Base-by-base conservation (phyloP, 2,888 invertebrate genomes). In the Spicauda simplicius region DNA sequence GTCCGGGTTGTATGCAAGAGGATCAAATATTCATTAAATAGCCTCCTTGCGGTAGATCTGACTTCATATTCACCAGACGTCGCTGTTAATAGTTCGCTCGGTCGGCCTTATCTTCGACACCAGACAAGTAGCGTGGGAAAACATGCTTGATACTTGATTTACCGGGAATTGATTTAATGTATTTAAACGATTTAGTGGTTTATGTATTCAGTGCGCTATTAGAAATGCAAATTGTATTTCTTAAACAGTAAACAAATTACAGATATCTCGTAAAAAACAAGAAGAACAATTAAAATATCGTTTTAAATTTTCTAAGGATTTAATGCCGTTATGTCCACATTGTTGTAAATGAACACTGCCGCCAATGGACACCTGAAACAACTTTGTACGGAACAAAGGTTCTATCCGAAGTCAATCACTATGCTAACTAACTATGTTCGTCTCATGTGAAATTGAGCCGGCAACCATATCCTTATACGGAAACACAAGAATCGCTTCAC, bases 11-110 rank as follows among this genome's bases (percentile, higher is more conserved):
- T 73, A 74, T 72, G 76, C 83, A 82, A 80, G 77, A 76, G 76
- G 80, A 85, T 88, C 85, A 84, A 90, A 88, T 87, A 88, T 89
- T 90, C 88, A 90, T 90, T 88, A 87, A 84, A 86, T 80, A 80
- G 83, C 81, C 79, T 74, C 79, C 78, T 79, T 76, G 76, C 75
- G 76, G 77, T 73, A 77, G 80, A 77, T 73, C 79, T 72, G 76
- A 78, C 78, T 87, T 87, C 86, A 87, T 87, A 90, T 90, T 89
- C 89, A 84, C 79, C 76, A 81, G 84, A 82, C 86, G 84, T 84
- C 80, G 79, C 81, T 85, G 86, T 87, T 89, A 89, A 89, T 88
- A 90, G 87, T 84, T 86, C 82, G 83, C 80, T 77, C 79, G 81
- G 80, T 80, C 79, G 80, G 84, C 79, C 84, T 88, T 86, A 87